Evolutionary conservation across 2,113 vertebrate genomes (phyloP), one percentile per base, ranked within the genome.

Genomic region (Dromaius novaehollandiae): DNA sequence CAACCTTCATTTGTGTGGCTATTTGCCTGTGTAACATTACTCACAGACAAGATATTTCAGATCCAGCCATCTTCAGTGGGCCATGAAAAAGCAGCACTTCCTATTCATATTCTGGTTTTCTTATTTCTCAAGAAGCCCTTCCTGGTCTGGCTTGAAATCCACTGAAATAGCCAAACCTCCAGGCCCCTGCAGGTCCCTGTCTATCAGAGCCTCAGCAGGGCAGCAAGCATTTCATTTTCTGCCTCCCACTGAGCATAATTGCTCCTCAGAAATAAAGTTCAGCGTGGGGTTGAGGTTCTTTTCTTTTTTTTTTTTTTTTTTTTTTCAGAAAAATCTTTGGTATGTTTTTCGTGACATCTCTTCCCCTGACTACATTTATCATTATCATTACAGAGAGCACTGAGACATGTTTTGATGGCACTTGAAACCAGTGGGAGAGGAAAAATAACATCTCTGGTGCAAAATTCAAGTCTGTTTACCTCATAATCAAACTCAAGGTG

Each of bases 291-390:
- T 95, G 91, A 95, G 61, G 51, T 71, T 92, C 46, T 91, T 90
- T 87, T 93, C 77, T 82, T 92, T 71, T 78, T 13, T 16, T 42
- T 87, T 93, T 82, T 82, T 92, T 71, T 78, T 13, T 16, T 42
- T 30, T 58, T 58, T 48, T 77, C 48, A 93, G 87, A 95, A 95
- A 96, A 96, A 97, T 94, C 89, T 86, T 91, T 82, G 94, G 86
- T 95, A 93, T 95, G 75, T 88, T 96, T 97, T 96, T 97, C 90
- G 34, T 97, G 96, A 96, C 89, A 97, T 89, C 74, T 94, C 97
- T 96, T 97, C 90, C 92, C 55, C 84, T 7, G 21, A 93, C 89
- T 96, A 93, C 95, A 96, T 96, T 97, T 95, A 96, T 97, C 95
- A 95, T 96, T 89, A 97, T 94, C 82, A 87, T 96, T 95, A 97